Evolutionary conservation across 92 coral and sea anemone genomes (phyloP), one percentile per base, ranked within the genome.

Genomic region (Porites evermanni): DNA sequence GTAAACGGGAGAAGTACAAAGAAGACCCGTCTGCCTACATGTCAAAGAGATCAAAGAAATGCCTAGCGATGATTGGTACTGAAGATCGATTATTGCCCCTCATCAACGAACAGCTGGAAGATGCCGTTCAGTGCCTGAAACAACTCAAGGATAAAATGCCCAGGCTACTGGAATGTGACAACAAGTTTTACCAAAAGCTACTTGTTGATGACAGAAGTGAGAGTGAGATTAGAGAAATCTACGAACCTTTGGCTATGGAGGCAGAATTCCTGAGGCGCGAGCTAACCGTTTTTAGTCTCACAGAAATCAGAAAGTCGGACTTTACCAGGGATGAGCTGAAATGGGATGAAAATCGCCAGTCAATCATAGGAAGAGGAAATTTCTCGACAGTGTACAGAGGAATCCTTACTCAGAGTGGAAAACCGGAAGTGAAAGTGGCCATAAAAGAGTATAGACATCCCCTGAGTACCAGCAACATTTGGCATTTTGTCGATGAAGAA

Each of bases 311-410:
- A 18, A 66, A 54, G 51, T 79, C 84, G 10, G 83, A 79, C 51
- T 79, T 79, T 63, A 65, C 83, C 12, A 44, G 47, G 1, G 74
- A 53, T 12, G 64, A 79, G 23, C 11, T 79, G 24, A 67, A 65
- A 19, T 79, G 74, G 12, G 74, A 52, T 21, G 74, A 51, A 79
- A 14, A 21, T 20, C 12, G 3, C 8, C 20, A 50, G 38, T 67
- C 64, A 17, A 67, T 79, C 14, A 67, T 79, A 7, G 83, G 74
- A 47, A 23, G 21, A 0, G 83, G 83, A 7, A 79, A 20, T 14
- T 79, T 79, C 51, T 65, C 83, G 13, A 79, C 74, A 16, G 83
- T 79, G 72, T 52, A 79, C 74, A 65, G 7, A 21, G 60, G 60
- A 54, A 54, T 47, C 20, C 78, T 73, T 52, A 50, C 61, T n/a